phyloP scores from a whole-genome alignment of 2,888 invertebrate genomes.

The Erpobdella octoculata region DNA sequence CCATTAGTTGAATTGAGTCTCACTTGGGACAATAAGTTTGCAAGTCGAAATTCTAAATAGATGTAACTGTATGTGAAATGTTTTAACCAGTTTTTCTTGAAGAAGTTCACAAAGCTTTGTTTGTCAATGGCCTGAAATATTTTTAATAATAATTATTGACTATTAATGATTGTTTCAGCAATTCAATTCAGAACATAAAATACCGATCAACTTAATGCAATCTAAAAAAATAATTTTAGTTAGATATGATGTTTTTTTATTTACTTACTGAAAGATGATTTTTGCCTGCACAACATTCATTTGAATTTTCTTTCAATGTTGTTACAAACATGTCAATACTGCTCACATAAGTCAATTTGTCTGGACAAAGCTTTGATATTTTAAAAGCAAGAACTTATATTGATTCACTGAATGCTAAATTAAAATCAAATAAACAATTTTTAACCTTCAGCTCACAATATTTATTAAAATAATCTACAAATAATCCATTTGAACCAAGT shows the following conservation, averaged over 20 bases:
- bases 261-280: too few species aligned
- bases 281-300: too few species aligned
- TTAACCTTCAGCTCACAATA: not conserved
- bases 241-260: too few species aligned
- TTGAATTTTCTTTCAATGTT: too few species aligned
- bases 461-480: constrained; percentile 3
- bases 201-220: too few species aligned
- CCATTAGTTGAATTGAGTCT: not conserved
- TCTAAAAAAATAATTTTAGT: too few species aligned
- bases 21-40: not conserved
- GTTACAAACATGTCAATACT: not conserved
- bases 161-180: too few species aligned
- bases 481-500: not conserved
- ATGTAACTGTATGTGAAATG: not conserved
- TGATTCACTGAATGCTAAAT: not conserved
- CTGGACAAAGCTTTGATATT: not conserved
- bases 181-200: too few species aligned
- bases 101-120: not conserved
- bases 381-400: not conserved
- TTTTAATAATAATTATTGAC: too few species aligned
- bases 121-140: not conserved
- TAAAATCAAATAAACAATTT: not conserved
- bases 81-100: constrained; percentile 5
- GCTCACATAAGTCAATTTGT: not conserved
- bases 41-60: not conserved